Evolutionary conservation across 2,113 vertebrate genomes (phyloP).

Genomic region (Chamaea fasciata): DNA sequence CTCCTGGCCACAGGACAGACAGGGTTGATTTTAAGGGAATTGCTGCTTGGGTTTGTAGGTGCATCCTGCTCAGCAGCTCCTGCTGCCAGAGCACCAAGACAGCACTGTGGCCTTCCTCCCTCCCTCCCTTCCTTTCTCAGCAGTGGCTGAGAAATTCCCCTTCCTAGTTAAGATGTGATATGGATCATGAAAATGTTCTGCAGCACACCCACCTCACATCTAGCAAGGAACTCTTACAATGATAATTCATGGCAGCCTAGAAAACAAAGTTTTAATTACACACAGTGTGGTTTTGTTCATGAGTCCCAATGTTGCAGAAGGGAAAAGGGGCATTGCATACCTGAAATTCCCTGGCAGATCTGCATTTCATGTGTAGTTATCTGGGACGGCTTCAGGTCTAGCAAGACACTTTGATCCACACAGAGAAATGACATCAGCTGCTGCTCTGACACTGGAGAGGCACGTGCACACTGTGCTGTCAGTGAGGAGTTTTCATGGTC

Average conservation of each 20-base stretch:
- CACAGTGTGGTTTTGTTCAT: rapidly evolving
- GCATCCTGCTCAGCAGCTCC: neutral
- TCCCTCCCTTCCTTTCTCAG: neutral
- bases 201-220: neutral
- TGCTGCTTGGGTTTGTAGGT: rapidly evolving
- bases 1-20: neutral
- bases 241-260: neutral
- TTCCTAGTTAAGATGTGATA: neutral
- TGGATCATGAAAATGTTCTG: rapidly evolving
- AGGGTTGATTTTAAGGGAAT: neutral
- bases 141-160: neutral
- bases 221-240: neutral
- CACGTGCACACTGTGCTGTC: rapidly evolving
- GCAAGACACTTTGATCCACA: neutral
- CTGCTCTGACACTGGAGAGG: neutral
- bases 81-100: neutral
- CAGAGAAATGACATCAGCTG: neutral
- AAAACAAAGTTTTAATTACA: neutral
- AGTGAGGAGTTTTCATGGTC: rapidly evolving
- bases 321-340: neutral
- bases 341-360: neutral
- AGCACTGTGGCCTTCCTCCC: neutral
- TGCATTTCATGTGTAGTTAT: rapidly evolving
- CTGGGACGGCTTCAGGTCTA: neutral
- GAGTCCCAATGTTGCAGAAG: neutral